Evolutionary conservation across 2,113 vertebrate genomes (phyloP).

Genomic region (Orientallactaga bullata): DNA sequence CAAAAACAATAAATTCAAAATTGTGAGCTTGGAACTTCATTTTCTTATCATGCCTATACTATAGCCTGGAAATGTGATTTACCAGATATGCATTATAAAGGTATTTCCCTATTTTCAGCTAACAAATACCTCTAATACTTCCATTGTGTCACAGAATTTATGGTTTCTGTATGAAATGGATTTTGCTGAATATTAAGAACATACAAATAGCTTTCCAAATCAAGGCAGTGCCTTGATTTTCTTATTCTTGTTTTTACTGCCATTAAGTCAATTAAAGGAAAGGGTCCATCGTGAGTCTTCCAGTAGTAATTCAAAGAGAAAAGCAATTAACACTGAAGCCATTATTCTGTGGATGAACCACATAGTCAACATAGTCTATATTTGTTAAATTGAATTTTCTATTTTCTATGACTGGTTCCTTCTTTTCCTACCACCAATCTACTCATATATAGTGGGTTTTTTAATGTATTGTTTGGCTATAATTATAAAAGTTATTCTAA

Average conservation of each 20-base stretch:
- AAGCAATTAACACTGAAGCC: neutral
- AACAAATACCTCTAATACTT: conserved; percentile 53
- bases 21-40: neutral
- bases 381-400: conserved; percentile 50
- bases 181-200: conserved; percentile 52
- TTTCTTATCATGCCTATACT: conserved; percentile 19
- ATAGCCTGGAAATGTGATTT: conserved; percentile 48
- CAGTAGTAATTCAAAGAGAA: conserved; percentile 8
- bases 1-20: neutral
- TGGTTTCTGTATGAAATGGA: neutral
- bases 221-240: conserved; percentile 26
- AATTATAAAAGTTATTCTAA: conserved; percentile 49
- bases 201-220: conserved; percentile 34
- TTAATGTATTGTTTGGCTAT: neutral
- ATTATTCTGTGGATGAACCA: neutral
- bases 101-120: conserved; percentile 22
- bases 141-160: conserved; percentile 24
- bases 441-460: neutral
- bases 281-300: neutral
- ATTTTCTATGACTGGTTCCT: conserved; percentile 20
- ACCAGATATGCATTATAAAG: neutral
- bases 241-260: neutral
- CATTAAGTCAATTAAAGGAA: conserved; percentile 44
- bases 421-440: conserved; percentile 11
- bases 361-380: neutral